Conservation (phyloP, 2,888 invertebrate species). For the Iselma pallidipennis region DNA sequence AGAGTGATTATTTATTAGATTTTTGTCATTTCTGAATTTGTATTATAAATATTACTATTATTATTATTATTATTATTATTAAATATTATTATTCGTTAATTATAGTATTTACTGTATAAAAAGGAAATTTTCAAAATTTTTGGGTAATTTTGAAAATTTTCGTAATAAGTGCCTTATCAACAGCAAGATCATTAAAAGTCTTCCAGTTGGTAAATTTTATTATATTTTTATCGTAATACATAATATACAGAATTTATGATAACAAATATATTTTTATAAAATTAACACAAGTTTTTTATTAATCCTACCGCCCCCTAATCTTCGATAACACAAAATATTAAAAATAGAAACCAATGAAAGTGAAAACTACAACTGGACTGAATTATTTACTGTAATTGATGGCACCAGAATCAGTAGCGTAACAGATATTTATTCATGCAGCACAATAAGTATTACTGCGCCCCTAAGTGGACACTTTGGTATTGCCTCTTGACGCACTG, state of each 20-base stretch:
- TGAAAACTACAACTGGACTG: too few species aligned
- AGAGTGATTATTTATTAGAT: constrained; percentile 6
- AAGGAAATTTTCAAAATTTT: constrained; percentile 16
- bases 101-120: constrained; percentile 10
- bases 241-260: constrained; percentile 21
- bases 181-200: constrained; percentile 40
- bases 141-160: constrained; percentile 6
- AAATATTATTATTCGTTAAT: constrained; percentile 19
- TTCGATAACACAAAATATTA: background rate
- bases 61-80: too few species aligned
- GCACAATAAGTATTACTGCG: too few species aligned
- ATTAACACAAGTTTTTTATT: background rate
- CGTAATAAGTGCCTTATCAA: constrained; percentile 36
- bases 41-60: constrained; percentile 5
- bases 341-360: background rate
- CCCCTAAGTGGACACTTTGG: too few species aligned
- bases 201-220: constrained; percentile 35
- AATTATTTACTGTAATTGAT: too few species aligned
- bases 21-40: constrained; percentile 21
- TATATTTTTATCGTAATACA: constrained; percentile 30
- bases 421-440: too few species aligned
- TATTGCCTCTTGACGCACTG: too few species aligned
- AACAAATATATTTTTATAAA: constrained; percentile 23
- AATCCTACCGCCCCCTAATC: background rate
- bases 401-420: too few species aligned